Evolutionary conservation across 2,113 vertebrate genomes (phyloP).

Genomic region (Nothocercus julius): DNA sequence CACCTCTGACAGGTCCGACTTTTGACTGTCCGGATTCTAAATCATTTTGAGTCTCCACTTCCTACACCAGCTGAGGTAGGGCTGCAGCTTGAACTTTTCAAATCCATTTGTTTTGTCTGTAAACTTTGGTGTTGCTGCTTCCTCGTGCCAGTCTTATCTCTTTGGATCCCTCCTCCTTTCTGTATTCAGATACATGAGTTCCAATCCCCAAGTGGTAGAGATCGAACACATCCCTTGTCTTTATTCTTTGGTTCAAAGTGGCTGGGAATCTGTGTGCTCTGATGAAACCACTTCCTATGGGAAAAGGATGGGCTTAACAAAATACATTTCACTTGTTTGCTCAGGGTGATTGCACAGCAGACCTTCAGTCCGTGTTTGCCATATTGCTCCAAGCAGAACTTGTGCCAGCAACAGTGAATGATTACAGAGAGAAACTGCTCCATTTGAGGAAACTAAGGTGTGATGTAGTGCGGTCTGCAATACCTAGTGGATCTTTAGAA

Average conservation of each 20-base stretch:
- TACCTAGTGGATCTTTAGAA: slow-evolving; percentile 81
- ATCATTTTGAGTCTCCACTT: slow-evolving; percentile 85
- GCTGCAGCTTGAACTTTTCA: not conserved
- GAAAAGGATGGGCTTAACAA: not conserved
- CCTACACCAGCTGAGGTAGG: slow-evolving; percentile 82
- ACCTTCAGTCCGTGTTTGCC: slow-evolving; percentile 82
- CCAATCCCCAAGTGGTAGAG: not conserved
- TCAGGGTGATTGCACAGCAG: slow-evolving; percentile 79
- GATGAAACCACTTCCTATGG: not conserved
- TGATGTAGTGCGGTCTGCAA: slow-evolving; percentile 82
- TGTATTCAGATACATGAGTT: not conserved
- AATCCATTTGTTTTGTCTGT: not conserved
- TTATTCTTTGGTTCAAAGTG: not conserved
- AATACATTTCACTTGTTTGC: not conserved
- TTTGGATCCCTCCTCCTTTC: not conserved
- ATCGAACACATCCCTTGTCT: not conserved
- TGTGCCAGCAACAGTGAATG: slow-evolving; percentile 90
- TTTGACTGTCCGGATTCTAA: slow-evolving; percentile 90
- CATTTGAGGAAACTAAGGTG: slow-evolving; percentile 91
- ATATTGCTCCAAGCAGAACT: slow-evolving; percentile 90
- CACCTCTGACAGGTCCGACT: slow-evolving; percentile 85
- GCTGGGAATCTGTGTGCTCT: not conserved
- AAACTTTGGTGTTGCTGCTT: not conserved
- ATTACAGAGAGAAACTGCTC: slow-evolving; percentile 95
- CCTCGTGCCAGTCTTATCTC: not conserved